A percentile compares a stretch with the other conserved stretches of the same genome.
Conservation (phyloP, 2,797 vertebrate genomes). For the Micromesistius poutassou region DNA sequence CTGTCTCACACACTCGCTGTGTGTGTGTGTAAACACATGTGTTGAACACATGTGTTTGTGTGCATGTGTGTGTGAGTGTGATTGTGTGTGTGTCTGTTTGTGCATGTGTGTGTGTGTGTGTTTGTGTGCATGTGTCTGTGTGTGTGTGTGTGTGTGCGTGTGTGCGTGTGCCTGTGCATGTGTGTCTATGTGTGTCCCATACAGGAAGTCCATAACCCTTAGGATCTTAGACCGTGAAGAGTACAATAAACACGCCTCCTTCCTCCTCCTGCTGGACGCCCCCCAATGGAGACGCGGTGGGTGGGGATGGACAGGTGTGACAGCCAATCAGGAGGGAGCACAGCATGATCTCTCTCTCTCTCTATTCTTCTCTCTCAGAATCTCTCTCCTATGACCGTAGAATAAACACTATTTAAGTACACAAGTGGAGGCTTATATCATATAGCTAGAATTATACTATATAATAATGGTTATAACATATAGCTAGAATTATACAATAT, state of each 20-base stretch:
- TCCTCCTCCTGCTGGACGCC: conserved; percentile 91
- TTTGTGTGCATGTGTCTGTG: conserved; percentile 1
- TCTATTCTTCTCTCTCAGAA: not conserved
- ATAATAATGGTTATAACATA: not conserved
- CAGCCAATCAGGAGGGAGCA: conserved; percentile 57
- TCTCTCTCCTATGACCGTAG: not conserved
- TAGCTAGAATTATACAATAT: not conserved
- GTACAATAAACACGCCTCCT: conserved; percentile 98
- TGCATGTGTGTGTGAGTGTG: conserved; percentile 1
- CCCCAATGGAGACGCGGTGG: conserved; percentile 87
- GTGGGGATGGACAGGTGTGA: conserved; percentile 96
- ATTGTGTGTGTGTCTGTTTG: conserved; percentile 43
- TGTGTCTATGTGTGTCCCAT: conserved; percentile 87
- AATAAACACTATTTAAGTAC: not conserved
- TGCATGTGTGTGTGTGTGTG: not conserved
- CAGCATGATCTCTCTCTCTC: conserved; percentile 32
- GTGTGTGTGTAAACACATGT: not conserved
- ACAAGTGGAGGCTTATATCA: not conserved
- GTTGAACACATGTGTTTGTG: not conserved
- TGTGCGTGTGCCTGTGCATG: conserved; percentile 73
- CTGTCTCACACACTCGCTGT: not conserved
- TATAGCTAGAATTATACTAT: not conserved
- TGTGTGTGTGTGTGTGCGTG: conserved; percentile 40
- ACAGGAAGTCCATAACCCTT: conserved; percentile 97
- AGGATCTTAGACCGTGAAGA: conserved; percentile 98